Evolutionary conservation across 1,140 invertebrate species (phyloP).

Genomic region (Heterodera carotae): DNA sequence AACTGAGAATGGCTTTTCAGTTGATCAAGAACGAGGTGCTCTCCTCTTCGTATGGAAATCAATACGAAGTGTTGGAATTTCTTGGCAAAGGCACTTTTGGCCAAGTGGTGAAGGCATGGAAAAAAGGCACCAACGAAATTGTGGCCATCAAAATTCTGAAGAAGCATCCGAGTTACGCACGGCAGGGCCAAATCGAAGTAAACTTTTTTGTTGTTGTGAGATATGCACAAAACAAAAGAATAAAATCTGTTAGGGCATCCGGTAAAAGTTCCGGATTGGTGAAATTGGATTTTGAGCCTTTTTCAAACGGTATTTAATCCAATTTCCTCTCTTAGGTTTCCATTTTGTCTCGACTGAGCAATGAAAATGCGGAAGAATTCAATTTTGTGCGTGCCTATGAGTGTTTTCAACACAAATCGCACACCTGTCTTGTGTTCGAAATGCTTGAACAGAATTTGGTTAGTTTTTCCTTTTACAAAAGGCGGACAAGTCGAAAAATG

Average conservation of each 20-base stretch:
- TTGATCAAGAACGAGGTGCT: constrained; percentile 66
- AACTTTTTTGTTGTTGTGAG: constrained; percentile 52
- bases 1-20: constrained; percentile 55
- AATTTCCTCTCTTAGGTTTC: constrained; percentile 74
- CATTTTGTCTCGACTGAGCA: constrained; percentile 91
- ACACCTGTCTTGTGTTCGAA: constrained; percentile 98
- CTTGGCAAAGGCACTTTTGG: constrained; percentile 92
- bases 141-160: constrained; percentile 99
- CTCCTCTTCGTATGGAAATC: constrained; percentile 61
- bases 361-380: constrained; percentile 96
- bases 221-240: too few species aligned
- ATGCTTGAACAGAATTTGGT: constrained; percentile 93
- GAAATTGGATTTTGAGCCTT: background rate
- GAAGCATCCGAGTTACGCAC: constrained; percentile 98
- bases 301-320: background rate
- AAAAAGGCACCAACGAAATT: constrained; percentile 99
- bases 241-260: too few species aligned
- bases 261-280: too few species aligned
- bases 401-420: constrained; percentile 99
- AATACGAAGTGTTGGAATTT: constrained; percentile 97
- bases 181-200: constrained; percentile 99
- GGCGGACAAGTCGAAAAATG: background rate
- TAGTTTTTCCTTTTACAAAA: background rate
- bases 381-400: constrained; percentile 99
- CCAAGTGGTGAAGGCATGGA: constrained; percentile 99